Base-by-base conservation (phyloP, 2,888 invertebrate genomes). In the Callyntrura sp. region DNA sequence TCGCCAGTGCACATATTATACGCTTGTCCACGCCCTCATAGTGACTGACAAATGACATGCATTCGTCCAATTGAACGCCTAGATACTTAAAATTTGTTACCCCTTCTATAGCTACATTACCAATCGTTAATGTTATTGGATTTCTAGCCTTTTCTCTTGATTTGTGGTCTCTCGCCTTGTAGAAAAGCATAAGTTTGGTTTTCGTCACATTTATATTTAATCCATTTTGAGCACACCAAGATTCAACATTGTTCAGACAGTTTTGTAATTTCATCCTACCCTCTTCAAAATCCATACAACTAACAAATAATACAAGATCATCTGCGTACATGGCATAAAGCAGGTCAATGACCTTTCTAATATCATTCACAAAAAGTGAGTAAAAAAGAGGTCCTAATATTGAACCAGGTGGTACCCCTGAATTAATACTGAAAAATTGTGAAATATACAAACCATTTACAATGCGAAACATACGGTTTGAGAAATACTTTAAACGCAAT, bases 311-410 rank as follows among this genome's bases (percentile, higher is more conserved):
- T 0, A 83, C 88, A 6, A 88, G 28, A n/a, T 88, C 88, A 35
- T 88, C 82, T 0, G 73, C 82, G 57, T 70, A 88, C 6, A 88
- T 25, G 2, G 23, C 17, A 45, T 70, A 68, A 5, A 51, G 25
- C 14, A 84, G n/a, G 48, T 20, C 23, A 28, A 84, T 14, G 0
- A 9, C 45, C 0, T 51, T 28, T n/a, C 70, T 17, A 73, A 85
- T 85, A 43, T 85, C 73, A 85, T 85, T 73, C 17, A 85, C 57
- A 73, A 85, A 85, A 6, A 85, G 14, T 2, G 73, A 48, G 20
- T 62, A 85, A 5, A 11, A 55, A 23, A 70, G 8, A 0, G 57
- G 57, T 1, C 45, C 62, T 0, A 62, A 2, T 17, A 35, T 25
- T 12, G 43, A 45, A 1, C 82, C 82, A 20, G 62, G 43, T 4